Conservation (phyloP, 2,113 vertebrate genomes). For the Hippoglossus stenolepis region DNA sequence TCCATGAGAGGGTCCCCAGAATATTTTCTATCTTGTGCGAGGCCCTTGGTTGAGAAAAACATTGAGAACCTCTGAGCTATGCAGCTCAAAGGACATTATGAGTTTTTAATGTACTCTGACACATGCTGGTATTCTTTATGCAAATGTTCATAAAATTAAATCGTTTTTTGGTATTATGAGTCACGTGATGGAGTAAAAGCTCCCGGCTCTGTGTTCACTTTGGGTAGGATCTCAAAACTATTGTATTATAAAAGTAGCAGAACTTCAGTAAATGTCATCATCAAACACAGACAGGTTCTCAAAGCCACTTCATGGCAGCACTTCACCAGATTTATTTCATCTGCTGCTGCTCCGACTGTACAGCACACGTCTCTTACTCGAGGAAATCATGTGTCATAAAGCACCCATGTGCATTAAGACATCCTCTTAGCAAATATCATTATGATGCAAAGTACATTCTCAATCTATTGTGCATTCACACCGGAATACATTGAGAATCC, state of each 20-base stretch:
- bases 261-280: no score
- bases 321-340: background rate
- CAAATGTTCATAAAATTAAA: no score
- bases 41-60: no score
- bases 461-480: background rate
- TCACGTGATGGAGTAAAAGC: background rate
- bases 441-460: conserved; percentile 12
- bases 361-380: background rate
- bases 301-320: background rate
- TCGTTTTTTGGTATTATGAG: no score
- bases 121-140: no score
- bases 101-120: no score
- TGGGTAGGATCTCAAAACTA: background rate
- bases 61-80: no score
- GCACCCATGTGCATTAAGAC: background rate
- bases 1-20: no score
- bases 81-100: no score
- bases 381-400: background rate
- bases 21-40: no score
- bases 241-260: no score
- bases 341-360: background rate
- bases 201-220: background rate
- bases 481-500: background rate
- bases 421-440: conserved; percentile 3
- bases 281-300: background rate